Evolutionary conservation across 2,888 invertebrate species (phyloP).

Genomic region (Laspeyria flexula): DNA sequence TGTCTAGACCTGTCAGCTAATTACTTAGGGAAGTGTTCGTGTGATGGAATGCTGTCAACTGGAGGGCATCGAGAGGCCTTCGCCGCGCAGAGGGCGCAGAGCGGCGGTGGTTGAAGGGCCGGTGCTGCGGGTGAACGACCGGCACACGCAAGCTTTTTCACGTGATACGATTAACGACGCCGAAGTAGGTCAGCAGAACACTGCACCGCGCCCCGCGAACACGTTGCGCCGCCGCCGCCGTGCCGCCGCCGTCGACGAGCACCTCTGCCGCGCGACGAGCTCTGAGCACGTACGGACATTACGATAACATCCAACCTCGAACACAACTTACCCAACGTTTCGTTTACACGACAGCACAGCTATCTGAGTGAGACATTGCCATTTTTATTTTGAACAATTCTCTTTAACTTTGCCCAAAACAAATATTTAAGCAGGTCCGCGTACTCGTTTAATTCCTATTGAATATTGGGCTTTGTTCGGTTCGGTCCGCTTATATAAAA

Average conservation of each 20-base stretch:
- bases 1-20: background rate
- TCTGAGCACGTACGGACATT: constrained; percentile 7
- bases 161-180: constrained; percentile 71
- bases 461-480: constrained; percentile 8
- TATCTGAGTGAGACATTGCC: background rate
- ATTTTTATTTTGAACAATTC: constrained; percentile 15
- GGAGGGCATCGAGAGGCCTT: constrained; percentile 23
- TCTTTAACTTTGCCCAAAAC: constrained; percentile 10
- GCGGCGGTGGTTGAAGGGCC: constrained; percentile 34
- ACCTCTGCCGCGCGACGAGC: constrained; percentile 21
- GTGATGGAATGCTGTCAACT: background rate
- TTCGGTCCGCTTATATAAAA: too few relatives aligned
- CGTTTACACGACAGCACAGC: constrained; percentile 7
- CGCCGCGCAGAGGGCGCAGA: constrained; percentile 12
- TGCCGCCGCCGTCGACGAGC: constrained; percentile 24
- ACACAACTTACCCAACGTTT: constrained; percentile 10
- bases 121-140: constrained; percentile 61
- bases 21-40: background rate
- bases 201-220: constrained; percentile 53
- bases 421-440: background rate
- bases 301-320: constrained; percentile 12
- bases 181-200: constrained; percentile 74
- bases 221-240: constrained; percentile 24
- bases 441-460: constrained; percentile 5
- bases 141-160: constrained; percentile 74